These are phyloP conservation scores for Polypterus bichir DNA, from an alignment of 2,113 vertebrate genomes.

Conservation along the genomic window DNA sequence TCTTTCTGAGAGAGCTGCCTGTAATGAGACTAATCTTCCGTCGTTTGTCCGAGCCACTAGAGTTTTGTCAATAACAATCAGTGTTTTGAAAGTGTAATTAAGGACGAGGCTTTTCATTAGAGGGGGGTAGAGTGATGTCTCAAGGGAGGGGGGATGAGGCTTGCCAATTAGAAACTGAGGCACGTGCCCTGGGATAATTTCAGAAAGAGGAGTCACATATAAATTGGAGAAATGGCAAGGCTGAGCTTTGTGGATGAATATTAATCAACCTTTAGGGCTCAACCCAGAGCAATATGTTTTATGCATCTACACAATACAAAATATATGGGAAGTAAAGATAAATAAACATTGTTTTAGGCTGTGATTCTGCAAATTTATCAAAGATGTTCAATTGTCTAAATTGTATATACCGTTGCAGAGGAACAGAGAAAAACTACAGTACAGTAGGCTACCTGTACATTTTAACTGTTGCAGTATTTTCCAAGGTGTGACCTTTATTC, in stretches of 20 bases:
- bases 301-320: too few relatives aligned
- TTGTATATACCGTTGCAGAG: too few relatives aligned
- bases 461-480: too few relatives aligned
- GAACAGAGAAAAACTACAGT: too few relatives aligned
- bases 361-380: too few relatives aligned
- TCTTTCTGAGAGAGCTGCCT: constrained; percentile 56
- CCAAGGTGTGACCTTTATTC: too few relatives aligned
- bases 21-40: constrained; percentile 71
- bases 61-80: constrained; percentile 79
- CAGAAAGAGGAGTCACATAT: constrained; percentile 55
- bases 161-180: constrained; percentile 70
- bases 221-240: constrained; percentile 62
- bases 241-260: constrained; percentile 57
- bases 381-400: too few relatives aligned
- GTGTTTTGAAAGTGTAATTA: constrained; percentile 75
- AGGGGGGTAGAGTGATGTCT: constrained; percentile 58
- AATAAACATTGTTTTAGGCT: too few relatives aligned
- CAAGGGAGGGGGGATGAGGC: constrained; percentile 41
- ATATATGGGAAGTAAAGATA: too few relatives aligned
- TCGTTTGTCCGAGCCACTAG: constrained; percentile 72
- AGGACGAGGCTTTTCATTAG: constrained; percentile 75
- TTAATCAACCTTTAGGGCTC: constrained; percentile 56
- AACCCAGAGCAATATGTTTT: constrained; percentile 22
- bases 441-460: too few relatives aligned
- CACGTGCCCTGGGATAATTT: constrained; percentile 69